These are phyloP conservation scores for Lampris incognitus DNA, from an alignment of 2,113 vertebrate species.

Conservation along the genomic window DNA sequence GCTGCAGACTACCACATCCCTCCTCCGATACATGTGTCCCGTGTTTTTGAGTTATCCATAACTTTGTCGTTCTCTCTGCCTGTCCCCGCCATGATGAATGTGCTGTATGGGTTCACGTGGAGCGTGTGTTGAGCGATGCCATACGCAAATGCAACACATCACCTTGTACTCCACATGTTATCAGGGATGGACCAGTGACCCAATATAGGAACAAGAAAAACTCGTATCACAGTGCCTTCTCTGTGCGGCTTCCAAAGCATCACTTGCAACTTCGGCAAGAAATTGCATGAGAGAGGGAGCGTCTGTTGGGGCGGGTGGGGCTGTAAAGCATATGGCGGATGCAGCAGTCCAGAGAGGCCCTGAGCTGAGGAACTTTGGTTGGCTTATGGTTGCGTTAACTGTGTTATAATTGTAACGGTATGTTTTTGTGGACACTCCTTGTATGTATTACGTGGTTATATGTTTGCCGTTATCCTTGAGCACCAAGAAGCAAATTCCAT, in stretches of 20 bases:
- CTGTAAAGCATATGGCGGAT: constrained; percentile 9
- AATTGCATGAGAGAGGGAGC: not conserved
- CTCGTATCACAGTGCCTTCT: constrained; percentile 8
- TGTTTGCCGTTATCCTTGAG: too few species aligned
- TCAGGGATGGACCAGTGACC: not conserved
- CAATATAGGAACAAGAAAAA: constrained; percentile 11
- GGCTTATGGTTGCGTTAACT: too few species aligned
- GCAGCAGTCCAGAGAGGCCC: not conserved
- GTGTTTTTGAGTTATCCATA: too few species aligned
- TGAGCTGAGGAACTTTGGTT: not conserved
- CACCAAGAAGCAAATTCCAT: too few species aligned
- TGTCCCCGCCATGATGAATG: constrained; percentile 28
- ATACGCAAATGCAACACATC: not conserved
- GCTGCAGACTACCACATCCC: too few species aligned
- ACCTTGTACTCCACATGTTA: not conserved
- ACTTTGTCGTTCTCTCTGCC: constrained; percentile 23
- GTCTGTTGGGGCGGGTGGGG: constrained; percentile 16
- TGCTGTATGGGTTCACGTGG: constrained; percentile 23
- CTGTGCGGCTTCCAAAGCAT: constrained; percentile 13
- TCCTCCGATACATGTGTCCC: too few species aligned
- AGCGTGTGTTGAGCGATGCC: constrained; percentile 7
- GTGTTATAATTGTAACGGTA: too few species aligned
- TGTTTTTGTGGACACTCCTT: too few species aligned
- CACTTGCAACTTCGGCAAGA: constrained; percentile 12
- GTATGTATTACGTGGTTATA: too few species aligned